A percentile compares a stretch with the other conserved stretches of the same genome.
These are phyloP conservation scores for Dascyllus trimaculatus DNA, from an alignment of 2,113 vertebrate species.

Conservation along the genomic window DNA sequence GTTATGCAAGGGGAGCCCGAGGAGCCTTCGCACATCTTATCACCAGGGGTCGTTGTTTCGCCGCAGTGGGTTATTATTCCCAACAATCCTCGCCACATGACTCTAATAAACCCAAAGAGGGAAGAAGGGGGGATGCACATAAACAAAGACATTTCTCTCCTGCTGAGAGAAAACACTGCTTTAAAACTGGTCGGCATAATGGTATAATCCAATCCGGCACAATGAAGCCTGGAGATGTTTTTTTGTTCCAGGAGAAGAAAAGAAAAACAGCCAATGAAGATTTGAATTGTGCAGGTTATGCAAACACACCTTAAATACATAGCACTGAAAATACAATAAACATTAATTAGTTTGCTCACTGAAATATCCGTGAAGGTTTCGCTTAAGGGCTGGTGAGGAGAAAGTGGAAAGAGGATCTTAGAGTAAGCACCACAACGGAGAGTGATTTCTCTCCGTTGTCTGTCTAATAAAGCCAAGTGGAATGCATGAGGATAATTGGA, in stretches of 20 bases:
- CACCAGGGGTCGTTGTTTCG: conserved; percentile 69
- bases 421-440: conserved; percentile 8
- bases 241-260: conserved; percentile 5
- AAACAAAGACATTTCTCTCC: conserved; percentile 46
- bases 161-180: conserved; percentile 27
- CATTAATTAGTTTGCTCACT: neutral
- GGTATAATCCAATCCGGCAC: conserved; percentile 39
- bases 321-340: neutral
- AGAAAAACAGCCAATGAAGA: neutral
- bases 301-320: neutral
- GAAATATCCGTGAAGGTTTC: neutral
- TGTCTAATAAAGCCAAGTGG: neutral
- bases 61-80: conserved; percentile 32
- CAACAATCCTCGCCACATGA: conserved; percentile 54
- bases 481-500: conserved; percentile 35
- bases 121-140: neutral
- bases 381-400: neutral
- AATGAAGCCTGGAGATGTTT: conserved; percentile 4
- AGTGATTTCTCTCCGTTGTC: neutral
- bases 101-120: conserved; percentile 45
- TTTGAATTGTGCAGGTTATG: conserved; percentile 16
- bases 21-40: conserved; percentile 1
- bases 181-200: conserved; percentile 25
- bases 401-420: neutral
- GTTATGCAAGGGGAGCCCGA: conserved; percentile 54